These are phyloP conservation scores for Drosophila atripex DNA, from an alignment of 2,888 invertebrate genomes.

Conservation along the genomic window DNA sequence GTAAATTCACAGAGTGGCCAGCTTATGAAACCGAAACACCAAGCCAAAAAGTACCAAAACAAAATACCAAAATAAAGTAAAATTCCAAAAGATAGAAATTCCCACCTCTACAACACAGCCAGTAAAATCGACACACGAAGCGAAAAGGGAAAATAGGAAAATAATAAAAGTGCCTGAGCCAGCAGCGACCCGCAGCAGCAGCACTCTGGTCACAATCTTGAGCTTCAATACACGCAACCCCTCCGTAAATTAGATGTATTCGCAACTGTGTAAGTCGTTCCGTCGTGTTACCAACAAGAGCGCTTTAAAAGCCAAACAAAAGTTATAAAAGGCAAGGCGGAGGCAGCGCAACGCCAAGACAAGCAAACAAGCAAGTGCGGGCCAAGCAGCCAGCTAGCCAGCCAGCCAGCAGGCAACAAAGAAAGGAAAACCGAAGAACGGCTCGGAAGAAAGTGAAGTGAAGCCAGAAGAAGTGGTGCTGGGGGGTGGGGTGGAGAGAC, in stretches of 20 bases:
- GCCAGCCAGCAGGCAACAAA: slow-evolving; percentile 21
- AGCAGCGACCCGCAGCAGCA: slow-evolving; percentile 9
- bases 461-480: not conserved
- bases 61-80: not conserved
- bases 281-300: not conserved
- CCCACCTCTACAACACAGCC: not conserved
- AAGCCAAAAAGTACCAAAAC: not conserved
- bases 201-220: slow-evolving; percentile 1
- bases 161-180: slow-evolving; percentile 3
- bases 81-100: not conserved
- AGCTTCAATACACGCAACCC: not conserved
- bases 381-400: not conserved
- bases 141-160: slow-evolving; percentile 4
- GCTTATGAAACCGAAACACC: no score
- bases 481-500: not conserved
- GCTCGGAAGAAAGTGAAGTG: slow-evolving; percentile 5
- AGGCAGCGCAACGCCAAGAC: slow-evolving; percentile 1
- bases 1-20: no score
- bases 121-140: slow-evolving; percentile 1
- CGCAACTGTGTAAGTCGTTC: slow-evolving; percentile 54
- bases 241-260: slow-evolving; percentile 42
- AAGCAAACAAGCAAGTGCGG: slow-evolving; percentile 5
- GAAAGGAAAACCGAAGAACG: slow-evolving; percentile 54
- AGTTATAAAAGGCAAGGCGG: slow-evolving; percentile 9
- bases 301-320: not conserved